These are phyloP conservation scores for Ceyx margarethae DNA, from an alignment of 2,113 vertebrate genomes.

Conservation along the genomic window DNA sequence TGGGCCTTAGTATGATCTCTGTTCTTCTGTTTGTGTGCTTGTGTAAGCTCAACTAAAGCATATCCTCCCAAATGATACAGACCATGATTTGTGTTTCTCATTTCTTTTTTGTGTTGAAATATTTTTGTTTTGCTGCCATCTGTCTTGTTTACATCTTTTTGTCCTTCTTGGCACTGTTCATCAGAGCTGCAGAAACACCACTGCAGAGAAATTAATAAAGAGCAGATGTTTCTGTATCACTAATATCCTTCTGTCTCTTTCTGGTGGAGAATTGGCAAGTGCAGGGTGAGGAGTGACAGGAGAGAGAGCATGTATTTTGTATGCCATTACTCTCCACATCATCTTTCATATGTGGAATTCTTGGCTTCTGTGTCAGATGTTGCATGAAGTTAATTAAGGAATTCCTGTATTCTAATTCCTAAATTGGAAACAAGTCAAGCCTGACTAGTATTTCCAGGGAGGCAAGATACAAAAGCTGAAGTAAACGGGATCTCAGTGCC, in stretches of 20 bases:
- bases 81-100: not conserved
- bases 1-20: not conserved
- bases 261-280: not conserved
- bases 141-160: rapidly evolving
- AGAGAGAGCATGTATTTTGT: not conserved
- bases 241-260: not conserved
- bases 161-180: rapidly evolving
- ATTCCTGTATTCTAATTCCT: slow-evolving; percentile 10
- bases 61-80: not conserved
- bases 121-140: not conserved
- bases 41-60: not conserved
- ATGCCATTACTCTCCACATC: not conserved
- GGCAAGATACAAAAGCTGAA: not conserved
- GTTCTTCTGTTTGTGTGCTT: not conserved
- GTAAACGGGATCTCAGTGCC: not conserved
- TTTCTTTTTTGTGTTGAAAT: not conserved
- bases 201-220: not conserved
- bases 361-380: not conserved
- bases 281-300: not conserved
- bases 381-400: not conserved
- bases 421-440: not conserved
- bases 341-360: not conserved
- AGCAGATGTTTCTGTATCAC: not conserved
- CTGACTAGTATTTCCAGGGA: not conserved
- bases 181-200: not conserved